These are phyloP conservation scores for Mesocricetus auratus DNA, from an alignment of 2,113 vertebrate genomes.

Conservation along the genomic window DNA sequence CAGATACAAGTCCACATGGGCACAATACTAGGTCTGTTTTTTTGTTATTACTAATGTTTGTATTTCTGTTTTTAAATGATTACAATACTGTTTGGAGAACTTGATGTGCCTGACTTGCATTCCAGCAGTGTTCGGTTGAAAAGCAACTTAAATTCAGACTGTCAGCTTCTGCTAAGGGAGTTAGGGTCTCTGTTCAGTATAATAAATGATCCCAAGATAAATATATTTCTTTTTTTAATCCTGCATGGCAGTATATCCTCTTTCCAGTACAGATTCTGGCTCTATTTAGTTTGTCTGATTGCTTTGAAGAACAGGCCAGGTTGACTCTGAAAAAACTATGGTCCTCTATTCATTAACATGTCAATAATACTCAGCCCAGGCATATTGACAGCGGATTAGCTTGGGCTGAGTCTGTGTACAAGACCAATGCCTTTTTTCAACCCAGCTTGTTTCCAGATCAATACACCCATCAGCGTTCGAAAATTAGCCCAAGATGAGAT, in stretches of 20 bases:
- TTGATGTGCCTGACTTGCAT: neutral
- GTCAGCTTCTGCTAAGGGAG: slow-evolving; percentile 80
- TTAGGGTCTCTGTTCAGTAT: slow-evolving; percentile 70
- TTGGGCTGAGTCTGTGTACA: slow-evolving; percentile 84
- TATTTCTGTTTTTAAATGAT: neutral
- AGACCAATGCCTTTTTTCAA: slow-evolving; percentile 87
- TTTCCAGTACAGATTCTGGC: slow-evolving; percentile 67
- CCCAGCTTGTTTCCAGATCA: slow-evolving; percentile 89
- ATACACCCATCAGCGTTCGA: slow-evolving; percentile 89
- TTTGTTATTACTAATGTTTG: neutral
- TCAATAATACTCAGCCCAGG: slow-evolving; percentile 84
- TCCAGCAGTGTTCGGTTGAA: slow-evolving; percentile 46
- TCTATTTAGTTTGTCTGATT: slow-evolving; percentile 81
- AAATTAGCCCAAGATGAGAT: slow-evolving; percentile 90
- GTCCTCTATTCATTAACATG: slow-evolving; percentile 87
- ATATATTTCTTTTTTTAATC: slow-evolving; percentile 64
- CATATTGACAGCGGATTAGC: slow-evolving; percentile 87
- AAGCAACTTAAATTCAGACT: slow-evolving; percentile 71
- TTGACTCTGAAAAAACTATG: slow-evolving; percentile 65
- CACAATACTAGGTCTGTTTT: neutral
- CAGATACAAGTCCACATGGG: neutral
- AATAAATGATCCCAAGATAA: slow-evolving; percentile 86
- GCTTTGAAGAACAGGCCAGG: slow-evolving; percentile 71
- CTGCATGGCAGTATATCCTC: slow-evolving; percentile 63
- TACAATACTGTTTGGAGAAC: slow-evolving; percentile 21